Evolutionary conservation across 2,113 vertebrate species (phyloP), one percentile per base, ranked within the genome.

Genomic region (Callocephalon fimbriatum): DNA sequence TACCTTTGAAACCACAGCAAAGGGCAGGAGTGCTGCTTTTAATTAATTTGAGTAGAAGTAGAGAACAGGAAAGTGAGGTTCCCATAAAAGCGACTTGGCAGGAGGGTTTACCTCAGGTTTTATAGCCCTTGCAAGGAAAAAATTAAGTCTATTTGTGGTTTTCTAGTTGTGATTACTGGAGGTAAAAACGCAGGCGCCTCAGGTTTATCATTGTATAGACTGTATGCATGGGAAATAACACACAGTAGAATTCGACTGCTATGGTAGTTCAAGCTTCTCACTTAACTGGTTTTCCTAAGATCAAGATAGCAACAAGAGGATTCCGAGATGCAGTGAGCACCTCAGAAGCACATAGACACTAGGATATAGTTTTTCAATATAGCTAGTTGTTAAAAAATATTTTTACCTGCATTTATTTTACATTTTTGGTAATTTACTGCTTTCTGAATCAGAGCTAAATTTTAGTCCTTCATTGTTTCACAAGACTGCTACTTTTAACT

Each of bases 41-140:
- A 95, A 92, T 92, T 95, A 94, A 73, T 22, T 74, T 35, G 68
- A 92, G 92, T 81, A 95, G 91, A 97, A 92, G 79, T 68, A 89
- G 94, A 91, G 94, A 96, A 92, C 56, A 85, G 80, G 68, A 89
- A 94, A 92, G 83, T 51, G 29, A 95, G 29, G 48, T 92, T 87
- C 72, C 25, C 31, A 66, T 92, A 95, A 92, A 97, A 91, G 44
- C 3, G 4, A 65, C 92, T 87, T 96, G 92, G 94, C 91, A 89
- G 47, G 58, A 78, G 18, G 14, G 53, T 68, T 92, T 91, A 75
- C 82, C 73, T 78, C 74, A 63, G 40, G 15, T 81, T 97, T 95
- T 96, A 95, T 20, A 71, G 61, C 37, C 42, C 56, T 72, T 95
- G 32, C 76, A 90, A 59, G 70, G 73, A 76, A 95, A 91, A 97